Conservation (phyloP, 2,888 invertebrate species). For the Melinaea marsaeus region DNA sequence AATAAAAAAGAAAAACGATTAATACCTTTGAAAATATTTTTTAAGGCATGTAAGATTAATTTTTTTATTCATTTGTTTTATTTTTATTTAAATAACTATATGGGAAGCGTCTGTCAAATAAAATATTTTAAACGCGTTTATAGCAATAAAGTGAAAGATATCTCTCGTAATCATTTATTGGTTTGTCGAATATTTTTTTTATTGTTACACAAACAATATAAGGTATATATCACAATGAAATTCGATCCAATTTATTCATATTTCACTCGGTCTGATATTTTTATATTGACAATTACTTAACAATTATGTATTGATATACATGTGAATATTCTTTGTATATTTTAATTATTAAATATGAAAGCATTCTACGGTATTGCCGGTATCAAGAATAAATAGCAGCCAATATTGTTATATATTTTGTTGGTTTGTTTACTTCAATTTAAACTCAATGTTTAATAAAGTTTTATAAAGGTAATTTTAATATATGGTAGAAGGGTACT, state of each 20-base stretch:
- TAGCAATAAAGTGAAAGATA: conserved; percentile 19
- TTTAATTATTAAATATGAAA: conserved; percentile 2
- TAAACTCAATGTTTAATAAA: conserved; percentile 17
- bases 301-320: conserved; percentile 13
- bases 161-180: conserved; percentile 23
- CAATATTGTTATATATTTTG: neutral
- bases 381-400: neutral
- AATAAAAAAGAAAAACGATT: too few relatives aligned
- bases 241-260: neutral
- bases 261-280: conserved; percentile 5
- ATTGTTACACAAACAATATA: conserved; percentile 23
- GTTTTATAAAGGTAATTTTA: conserved; percentile 21
- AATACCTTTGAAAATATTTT: too few relatives aligned
- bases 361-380: neutral
- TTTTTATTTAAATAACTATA: neutral
- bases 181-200: conserved; percentile 20
- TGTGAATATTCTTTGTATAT: conserved; percentile 8
- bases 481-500: conserved; percentile 15
- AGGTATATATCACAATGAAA: conserved; percentile 9
- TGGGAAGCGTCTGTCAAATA: conserved; percentile 19
- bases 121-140: conserved; percentile 28
- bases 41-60: neutral
- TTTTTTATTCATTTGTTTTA: conserved; percentile 3
- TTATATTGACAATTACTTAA: conserved; percentile 18
- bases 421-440: conserved; percentile 13